Conservation (phyloP, 2,888 invertebrate genomes). For the Aleiodes testaceus region DNA sequence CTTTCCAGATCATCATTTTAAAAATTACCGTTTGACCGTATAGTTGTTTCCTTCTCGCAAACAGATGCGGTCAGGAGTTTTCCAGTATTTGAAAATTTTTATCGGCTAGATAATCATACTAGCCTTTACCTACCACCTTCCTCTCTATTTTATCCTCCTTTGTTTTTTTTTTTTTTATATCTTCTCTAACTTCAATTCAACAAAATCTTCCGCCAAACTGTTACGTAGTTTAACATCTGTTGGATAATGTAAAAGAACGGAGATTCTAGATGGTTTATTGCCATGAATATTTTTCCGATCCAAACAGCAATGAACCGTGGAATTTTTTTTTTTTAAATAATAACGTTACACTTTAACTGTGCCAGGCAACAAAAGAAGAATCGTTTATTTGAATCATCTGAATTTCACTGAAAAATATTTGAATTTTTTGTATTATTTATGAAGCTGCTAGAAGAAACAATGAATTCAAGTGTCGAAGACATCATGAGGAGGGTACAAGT, state of each 20-base stretch:
- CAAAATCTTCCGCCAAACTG: conserved; percentile 23
- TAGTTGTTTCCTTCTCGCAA: conserved; percentile 28
- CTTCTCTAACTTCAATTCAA: conserved; percentile 23
- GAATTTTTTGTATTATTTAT: too few relatives aligned
- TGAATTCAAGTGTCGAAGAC: not conserved
- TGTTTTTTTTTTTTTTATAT: conserved; percentile 1
- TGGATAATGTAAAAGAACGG: conserved; percentile 9
- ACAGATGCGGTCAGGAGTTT: conserved; percentile 28
- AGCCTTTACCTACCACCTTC: conserved; percentile 5
- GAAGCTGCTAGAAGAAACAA: not conserved
- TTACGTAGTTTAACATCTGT: conserved; percentile 29
- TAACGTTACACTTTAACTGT: conserved; percentile 1
- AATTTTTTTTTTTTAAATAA: conserved; percentile 11
- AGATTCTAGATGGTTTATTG: conserved; percentile 21
- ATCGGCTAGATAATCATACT: conserved; percentile 8
- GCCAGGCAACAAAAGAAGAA: not conserved
- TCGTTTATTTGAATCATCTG: not conserved
- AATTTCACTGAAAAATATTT: too few relatives aligned
- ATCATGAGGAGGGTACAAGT: conserved; percentile 26
- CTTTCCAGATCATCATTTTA: conserved; percentile 47
- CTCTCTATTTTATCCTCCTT: conserved; percentile 25
- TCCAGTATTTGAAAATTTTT: conserved; percentile 24
- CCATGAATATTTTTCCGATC: conserved; percentile 10
- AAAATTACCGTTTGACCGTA: conserved; percentile 54
- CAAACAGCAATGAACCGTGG: conserved; percentile 22